A percentile compares a stretch with the other conserved stretches of the same genome.
phyloP scores from a whole-genome alignment of 2,888 invertebrate species.

The Oegoconia quadripuncta region DNA sequence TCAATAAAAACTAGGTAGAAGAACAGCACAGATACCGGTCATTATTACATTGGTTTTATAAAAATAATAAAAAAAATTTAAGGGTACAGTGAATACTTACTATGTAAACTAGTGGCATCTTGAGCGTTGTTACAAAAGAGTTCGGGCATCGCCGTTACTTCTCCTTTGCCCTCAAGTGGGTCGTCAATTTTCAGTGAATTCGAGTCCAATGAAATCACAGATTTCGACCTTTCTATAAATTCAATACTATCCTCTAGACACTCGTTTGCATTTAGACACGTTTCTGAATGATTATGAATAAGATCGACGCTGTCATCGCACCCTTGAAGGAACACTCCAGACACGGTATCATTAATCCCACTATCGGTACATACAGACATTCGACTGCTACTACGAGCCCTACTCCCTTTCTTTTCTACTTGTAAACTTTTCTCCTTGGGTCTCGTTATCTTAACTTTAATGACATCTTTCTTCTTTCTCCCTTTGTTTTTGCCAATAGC shows the following conservation, averaged over 20 bases:
- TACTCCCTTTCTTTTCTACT: slow-evolving; percentile 10
- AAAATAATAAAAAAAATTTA: slow-evolving; percentile 1
- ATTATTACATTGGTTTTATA: no score
- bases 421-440: slow-evolving; percentile 29
- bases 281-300: slow-evolving; percentile 69
- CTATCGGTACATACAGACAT: slow-evolving; percentile 42
- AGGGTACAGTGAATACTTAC: slow-evolving; percentile 17
- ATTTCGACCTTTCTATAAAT: slow-evolving; percentile 40
- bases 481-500: slow-evolving; percentile 21
- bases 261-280: slow-evolving; percentile 57
- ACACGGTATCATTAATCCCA: slow-evolving; percentile 50
- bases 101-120: slow-evolving; percentile 25
- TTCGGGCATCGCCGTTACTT: slow-evolving; percentile 28
- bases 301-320: slow-evolving; percentile 50
- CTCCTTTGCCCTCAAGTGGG: slow-evolving; percentile 12
- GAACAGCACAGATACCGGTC: no score
- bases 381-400: slow-evolving; percentile 7
- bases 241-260: slow-evolving; percentile 54
- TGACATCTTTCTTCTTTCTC: slow-evolving; percentile 54
- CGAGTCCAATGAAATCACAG: slow-evolving; percentile 46
- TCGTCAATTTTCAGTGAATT: slow-evolving; percentile 23
- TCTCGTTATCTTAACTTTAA: slow-evolving; percentile 63
- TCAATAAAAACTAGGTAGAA: no score
- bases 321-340: slow-evolving; percentile 32
- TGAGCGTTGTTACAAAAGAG: slow-evolving; percentile 40